Evolutionary conservation across 2,888 invertebrate genomes (phyloP).

Genomic region (Caenorhabditis imperialis): DNA sequence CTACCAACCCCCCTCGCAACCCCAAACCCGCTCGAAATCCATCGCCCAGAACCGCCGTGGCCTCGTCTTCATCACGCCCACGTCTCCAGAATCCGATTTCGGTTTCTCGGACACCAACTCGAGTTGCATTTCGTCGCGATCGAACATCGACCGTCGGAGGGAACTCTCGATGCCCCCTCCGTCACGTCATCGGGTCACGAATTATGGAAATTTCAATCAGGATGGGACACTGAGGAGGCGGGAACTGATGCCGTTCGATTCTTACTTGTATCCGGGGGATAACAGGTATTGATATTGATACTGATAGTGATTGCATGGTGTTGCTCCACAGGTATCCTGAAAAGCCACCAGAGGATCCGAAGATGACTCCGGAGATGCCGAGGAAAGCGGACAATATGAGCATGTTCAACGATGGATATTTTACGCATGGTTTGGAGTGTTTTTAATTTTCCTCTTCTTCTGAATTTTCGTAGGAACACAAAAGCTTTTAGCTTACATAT

Average conservation of each 20-base stretch:
- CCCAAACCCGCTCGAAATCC: constrained; percentile 50
- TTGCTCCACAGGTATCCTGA: no score
- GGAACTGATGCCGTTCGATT: constrained; percentile 38
- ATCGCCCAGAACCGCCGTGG: constrained; percentile 58
- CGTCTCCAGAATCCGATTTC: constrained; percentile 57
- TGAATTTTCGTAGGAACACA: not conserved
- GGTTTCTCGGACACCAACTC: constrained; percentile 31
- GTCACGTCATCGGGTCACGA: constrained; percentile 21
- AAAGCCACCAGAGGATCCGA: not conserved
- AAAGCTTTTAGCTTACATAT: no score
- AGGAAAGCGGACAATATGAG: constrained; percentile 32
- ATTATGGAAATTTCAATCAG: constrained; percentile 7
- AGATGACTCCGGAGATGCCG: constrained; percentile 2
- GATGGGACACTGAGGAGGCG: constrained; percentile 28
- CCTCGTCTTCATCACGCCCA: constrained; percentile 59
- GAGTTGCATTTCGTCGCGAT: constrained; percentile 16
- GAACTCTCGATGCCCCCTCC: constrained; percentile 54
- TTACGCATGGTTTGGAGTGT: constrained; percentile 58
- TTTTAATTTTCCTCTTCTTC: constrained; percentile 12
- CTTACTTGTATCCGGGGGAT: constrained; percentile 45
- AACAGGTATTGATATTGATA: constrained; percentile 18
- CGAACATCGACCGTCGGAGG: constrained; percentile 23
- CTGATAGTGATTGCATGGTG: not conserved
- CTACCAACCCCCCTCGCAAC: constrained; percentile 23
- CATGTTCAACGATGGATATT: constrained; percentile 62